Base-by-base conservation (phyloP, 2,888 invertebrate species). In the Lacanobia wlatinum region DNA sequence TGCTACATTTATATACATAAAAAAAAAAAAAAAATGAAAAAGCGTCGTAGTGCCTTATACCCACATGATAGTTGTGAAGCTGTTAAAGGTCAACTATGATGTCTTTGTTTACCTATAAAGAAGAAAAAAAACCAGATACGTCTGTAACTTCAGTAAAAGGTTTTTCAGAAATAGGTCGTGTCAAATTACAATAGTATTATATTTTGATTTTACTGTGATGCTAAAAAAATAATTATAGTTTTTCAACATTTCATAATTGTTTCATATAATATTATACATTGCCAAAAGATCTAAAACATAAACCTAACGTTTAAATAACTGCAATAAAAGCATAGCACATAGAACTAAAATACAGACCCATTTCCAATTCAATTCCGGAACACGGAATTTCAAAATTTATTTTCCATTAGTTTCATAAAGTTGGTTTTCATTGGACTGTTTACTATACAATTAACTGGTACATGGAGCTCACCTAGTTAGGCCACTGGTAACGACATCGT, bases 401-500 rank as follows among this genome's bases (percentile, higher is more conserved):
- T 78, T 67, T 59, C 68, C 70, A 78, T 83, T 76, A 76, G 58
- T 67, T 65, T 48, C 82, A 77, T 73, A 70, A 78, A 75, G 71
- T 78, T 73, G 61, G 70, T 88, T 88, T 84, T 83, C 82, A 83
- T 87, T 88, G 74, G 82, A 85, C 78, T 90, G 89, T 93, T 93
- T 93, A 89, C 87, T 88, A 80, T 86, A 86, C 90, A 92, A 92
- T 94, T 94, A 93, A 88, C 91, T 80, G 79, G 84, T 82, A 84
- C 86, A 81, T 73, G 89, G 80, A 77, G 89, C 88, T 91, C 83
- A 84, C 90, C 93, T 93, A 92, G 93, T 94, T 95, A 94, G 92
- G 88, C 90, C 83, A 87, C 90, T 87, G 91, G 89, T 94, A 95
- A 96, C 92, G 93, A 94, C 93, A 89, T 95, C 92, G 93, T 95